Evolutionary conservation across 1,140 invertebrate species (phyloP), one percentile per base, ranked within the genome.

Genomic region (Drosophila parabipectinata): DNA sequence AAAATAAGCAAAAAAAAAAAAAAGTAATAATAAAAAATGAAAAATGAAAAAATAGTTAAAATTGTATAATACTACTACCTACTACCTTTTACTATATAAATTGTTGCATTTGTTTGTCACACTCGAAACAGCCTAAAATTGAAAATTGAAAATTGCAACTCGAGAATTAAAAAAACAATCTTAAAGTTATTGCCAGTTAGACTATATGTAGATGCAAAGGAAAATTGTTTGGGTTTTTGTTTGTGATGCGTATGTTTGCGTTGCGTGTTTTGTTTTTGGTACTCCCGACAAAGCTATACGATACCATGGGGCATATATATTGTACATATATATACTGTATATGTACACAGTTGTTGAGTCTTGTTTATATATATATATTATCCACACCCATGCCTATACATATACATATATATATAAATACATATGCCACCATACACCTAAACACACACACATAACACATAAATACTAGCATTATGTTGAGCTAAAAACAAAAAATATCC

Each of bases 291-390:
- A 55, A 69, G 28, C 24, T 61, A 69, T 80, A 48, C 52, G 54
- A 61, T 55, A 59, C 50, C 50, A 59, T 57, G 53, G 64, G 53
- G 47, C 41, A 68, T 72, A 73, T 72, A 45, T 62, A 75, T 53
- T 55, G 50, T 8, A 51, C 37, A 79, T 64, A 64, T 60, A 28
- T 28, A 28, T 28, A 28, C 5, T 28, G 37, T 59, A 71, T 48
- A 45, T 84, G 50, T 68, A 79, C 39, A 84, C 69, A 81, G 73
- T 87, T 85, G 83, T 88, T 85, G 82, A 82, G 71, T 85, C 83
- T 81, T 82, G 75, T 85, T 85, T 78, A 79, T 47, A 47, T 47
- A 47, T 24, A 47, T 78, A 79, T 82, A 78, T 72, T 71, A 60
- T 59, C 54, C 44, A 79, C 66, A 75, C 60, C 76, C 61, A 76